phyloP scores from a whole-genome alignment of 2,888 invertebrate species.

The Drosophila engyochracea region DNA sequence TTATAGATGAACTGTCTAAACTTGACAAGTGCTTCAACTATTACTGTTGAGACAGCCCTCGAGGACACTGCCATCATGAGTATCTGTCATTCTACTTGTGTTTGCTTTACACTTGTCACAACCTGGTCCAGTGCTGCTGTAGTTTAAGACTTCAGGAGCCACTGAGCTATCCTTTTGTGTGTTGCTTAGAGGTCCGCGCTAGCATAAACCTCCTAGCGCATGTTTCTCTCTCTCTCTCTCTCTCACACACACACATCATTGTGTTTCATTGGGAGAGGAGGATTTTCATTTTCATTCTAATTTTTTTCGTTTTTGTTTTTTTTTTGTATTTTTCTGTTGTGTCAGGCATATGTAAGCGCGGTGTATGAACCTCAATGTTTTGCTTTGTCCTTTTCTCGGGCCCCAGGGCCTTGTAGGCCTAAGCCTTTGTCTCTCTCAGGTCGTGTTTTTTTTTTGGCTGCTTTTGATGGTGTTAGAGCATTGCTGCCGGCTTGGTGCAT shows the following conservation, averaged over 20 bases:
- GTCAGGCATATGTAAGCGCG: constrained; percentile 71
- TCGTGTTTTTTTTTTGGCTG: constrained; percentile 19
- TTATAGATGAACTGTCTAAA: not conserved
- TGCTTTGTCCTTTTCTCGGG: constrained; percentile 63
- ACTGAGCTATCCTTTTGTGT: constrained; percentile 71
- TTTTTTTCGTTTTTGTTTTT: constrained; percentile 18
- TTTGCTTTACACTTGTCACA: constrained; percentile 51
- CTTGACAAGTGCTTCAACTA: constrained; percentile 19
- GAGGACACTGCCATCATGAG: constrained; percentile 13
- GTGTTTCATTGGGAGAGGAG: constrained; percentile 20
- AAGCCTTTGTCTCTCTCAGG: constrained; percentile 68
- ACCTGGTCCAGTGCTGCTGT: constrained; percentile 33
- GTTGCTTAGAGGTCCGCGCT: constrained; percentile 39
- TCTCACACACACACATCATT: constrained; percentile 24
- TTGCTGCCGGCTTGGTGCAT: constrained; percentile 44
- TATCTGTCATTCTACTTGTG: constrained; percentile 32
- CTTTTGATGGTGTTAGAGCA: constrained; percentile 21
- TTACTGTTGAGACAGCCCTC: constrained; percentile 49
- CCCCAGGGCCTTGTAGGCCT: constrained; percentile 68
- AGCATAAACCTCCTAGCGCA: constrained; percentile 8
- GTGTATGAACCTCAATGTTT: constrained; percentile 39
- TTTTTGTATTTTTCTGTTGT: constrained; percentile 54
- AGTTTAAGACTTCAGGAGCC: constrained; percentile 64
- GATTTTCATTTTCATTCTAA: constrained; percentile 45
- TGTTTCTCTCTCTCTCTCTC: constrained; percentile 21